Percentiles rank a stretch among this genome's conserved stretches.
Conservation (phyloP, 2,113 vertebrate species). For the Scomber japonicus region DNA sequence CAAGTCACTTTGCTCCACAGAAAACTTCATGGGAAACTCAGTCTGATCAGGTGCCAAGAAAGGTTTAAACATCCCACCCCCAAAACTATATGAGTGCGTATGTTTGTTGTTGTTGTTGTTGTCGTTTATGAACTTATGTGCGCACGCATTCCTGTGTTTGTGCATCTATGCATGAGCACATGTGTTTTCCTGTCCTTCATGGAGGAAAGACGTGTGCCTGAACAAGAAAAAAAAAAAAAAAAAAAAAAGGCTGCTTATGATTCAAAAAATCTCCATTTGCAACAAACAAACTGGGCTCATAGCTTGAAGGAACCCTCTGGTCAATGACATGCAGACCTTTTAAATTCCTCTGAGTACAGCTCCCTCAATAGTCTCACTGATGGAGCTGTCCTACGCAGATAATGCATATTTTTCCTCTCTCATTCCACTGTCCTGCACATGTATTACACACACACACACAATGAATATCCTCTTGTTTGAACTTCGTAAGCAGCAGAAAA, state of each 20-base stretch:
- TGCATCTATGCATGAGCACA: conserved; percentile 29
- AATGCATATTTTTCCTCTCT: conserved; percentile 47
- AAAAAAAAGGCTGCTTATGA: conserved; percentile 37
- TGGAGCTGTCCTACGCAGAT: conserved; percentile 58
- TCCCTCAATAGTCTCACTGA: conserved; percentile 71
- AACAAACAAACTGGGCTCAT: conserved; percentile 60
- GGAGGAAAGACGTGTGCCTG: conserved; percentile 15
- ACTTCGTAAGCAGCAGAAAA: conserved; percentile 25
- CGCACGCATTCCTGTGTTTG: conserved; percentile 1
- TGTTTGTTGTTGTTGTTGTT: neutral
- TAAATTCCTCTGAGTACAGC: conserved; percentile 79
- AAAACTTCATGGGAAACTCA: conserved; percentile 76
- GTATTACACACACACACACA: conserved; percentile 43
- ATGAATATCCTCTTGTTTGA: conserved; percentile 72
- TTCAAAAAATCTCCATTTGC: conserved; percentile 61
- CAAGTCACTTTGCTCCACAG: conserved; percentile 65
- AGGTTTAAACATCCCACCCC: conserved; percentile 53
- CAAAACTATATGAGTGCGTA: conserved; percentile 11
- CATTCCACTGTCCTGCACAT: conserved; percentile 47
- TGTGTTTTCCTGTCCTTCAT: conserved; percentile 28
- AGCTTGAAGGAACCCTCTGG: conserved; percentile 74
- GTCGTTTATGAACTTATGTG: neutral
- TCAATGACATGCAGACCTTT: conserved; percentile 86
- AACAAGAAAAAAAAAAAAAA: conserved; percentile 5
- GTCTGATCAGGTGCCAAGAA: conserved; percentile 65